Evolutionary conservation across 2,797 vertebrate genomes (phyloP).

Genomic region (Neosilurus hyrtlii): DNA sequence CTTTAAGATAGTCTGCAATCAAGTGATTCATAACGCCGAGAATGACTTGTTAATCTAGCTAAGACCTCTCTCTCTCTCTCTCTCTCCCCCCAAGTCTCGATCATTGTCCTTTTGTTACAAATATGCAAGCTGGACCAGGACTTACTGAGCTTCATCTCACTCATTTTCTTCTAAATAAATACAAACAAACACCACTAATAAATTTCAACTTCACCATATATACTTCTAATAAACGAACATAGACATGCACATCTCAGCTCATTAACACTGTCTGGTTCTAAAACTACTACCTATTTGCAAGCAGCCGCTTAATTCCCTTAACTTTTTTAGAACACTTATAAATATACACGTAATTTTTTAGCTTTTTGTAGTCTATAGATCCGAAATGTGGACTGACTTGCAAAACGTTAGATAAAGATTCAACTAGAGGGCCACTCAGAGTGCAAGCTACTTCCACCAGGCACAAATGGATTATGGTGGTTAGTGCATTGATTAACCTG

Average conservation of each 20-base stretch:
- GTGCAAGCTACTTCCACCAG: too few relatives aligned
- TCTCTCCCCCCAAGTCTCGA: not conserved
- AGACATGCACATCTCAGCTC: not conserved
- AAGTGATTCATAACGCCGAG: slow-evolving; percentile 21
- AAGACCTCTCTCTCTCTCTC: slow-evolving; percentile 32
- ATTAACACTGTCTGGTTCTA: too few relatives aligned
- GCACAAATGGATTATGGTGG: too few relatives aligned
- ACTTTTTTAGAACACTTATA: not conserved
- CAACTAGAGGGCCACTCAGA: too few relatives aligned
- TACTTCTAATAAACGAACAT: not conserved
- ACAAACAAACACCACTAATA: too few relatives aligned
- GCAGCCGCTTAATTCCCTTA: not conserved
- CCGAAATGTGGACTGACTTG: not conserved
- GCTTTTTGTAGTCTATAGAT: not conserved
- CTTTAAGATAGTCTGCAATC: slow-evolving; percentile 38
- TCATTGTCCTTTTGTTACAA: not conserved
- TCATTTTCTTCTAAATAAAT: too few relatives aligned
- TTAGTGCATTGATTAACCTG: too few relatives aligned
- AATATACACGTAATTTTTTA: not conserved
- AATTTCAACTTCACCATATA: not conserved
- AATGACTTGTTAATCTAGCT: slow-evolving; percentile 52
- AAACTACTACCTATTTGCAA: not conserved
- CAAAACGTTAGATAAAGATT: not conserved
- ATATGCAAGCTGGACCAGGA: not conserved
- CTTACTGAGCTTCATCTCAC: not conserved